These are phyloP conservation scores for Cheilinus undulatus DNA, from an alignment of 2,113 vertebrate genomes.

Conservation along the genomic window DNA sequence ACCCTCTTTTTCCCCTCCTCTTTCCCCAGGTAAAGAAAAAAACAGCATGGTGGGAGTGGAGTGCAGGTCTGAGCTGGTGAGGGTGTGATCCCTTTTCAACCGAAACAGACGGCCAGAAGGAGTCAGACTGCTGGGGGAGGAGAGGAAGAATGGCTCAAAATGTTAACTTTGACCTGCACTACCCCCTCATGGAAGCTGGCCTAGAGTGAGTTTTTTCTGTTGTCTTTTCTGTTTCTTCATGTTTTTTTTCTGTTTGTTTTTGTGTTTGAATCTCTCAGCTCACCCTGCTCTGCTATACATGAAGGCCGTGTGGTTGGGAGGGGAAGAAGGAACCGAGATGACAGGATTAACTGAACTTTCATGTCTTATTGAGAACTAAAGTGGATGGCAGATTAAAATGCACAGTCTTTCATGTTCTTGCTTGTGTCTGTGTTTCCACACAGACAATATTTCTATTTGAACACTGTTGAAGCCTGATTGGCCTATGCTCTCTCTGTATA, in stretches of 20 bases:
- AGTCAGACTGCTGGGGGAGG: not conserved
- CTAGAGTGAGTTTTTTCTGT: conserved; percentile 77
- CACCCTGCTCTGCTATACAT: not conserved
- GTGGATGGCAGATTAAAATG: not conserved
- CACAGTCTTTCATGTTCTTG: not conserved
- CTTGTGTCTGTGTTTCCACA: not conserved
- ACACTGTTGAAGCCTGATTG: too few species aligned
- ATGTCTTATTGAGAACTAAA: not conserved
- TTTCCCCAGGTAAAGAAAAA: conserved; percentile 39
- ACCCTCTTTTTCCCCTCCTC: not conserved
- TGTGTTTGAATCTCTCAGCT: not conserved
- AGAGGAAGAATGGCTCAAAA: conserved; percentile 65
- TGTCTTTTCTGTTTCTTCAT: not conserved
- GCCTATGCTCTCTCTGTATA: conserved; percentile 17
- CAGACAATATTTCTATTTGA: not conserved
- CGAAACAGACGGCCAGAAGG: not conserved
- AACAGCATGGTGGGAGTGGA: conserved; percentile 64
- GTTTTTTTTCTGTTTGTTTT: conserved; percentile 3
- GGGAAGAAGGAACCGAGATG: not conserved
- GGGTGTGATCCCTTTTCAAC: conserved; percentile 51
- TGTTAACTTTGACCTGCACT: conserved; percentile 66
- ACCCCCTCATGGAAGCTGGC: conserved; percentile 54
- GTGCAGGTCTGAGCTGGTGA: conserved; percentile 39
- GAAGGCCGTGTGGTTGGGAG: not conserved
- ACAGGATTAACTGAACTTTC: conserved; percentile 13